Conservation (phyloP, 1,140 invertebrate species). For the Cryptotermes secundus region DNA sequence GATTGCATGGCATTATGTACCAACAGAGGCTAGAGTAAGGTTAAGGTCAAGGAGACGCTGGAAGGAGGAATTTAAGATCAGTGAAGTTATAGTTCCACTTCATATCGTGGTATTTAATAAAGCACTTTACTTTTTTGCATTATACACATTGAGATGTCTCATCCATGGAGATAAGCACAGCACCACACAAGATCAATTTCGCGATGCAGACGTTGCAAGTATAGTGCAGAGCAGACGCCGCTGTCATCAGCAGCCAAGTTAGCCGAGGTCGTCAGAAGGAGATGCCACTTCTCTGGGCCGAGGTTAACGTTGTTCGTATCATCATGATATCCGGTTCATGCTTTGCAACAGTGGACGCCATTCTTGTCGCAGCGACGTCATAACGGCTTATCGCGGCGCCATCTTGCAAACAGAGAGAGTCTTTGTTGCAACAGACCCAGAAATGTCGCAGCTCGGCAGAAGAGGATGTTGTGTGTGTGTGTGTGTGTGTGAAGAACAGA, state of each 20-base stretch:
- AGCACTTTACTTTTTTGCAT: no score
- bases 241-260: not conserved
- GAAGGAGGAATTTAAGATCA: no score
- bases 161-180: no score
- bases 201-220: not conserved
- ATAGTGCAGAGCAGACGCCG: not conserved
- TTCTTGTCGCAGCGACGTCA: slow-evolving; percentile 3
- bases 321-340: not conserved
- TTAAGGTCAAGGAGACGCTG: no score
- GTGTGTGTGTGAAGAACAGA: not conserved
- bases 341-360: not conserved
- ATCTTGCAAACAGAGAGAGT: not conserved
- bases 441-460: not conserved
- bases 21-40: no score
- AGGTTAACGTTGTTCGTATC: slow-evolving; percentile 6
- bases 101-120: no score
- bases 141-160: no score
- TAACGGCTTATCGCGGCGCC: not conserved
- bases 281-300: not conserved
- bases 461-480: not conserved
- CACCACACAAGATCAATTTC: no score
- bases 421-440: not conserved
- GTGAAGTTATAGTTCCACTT: no score
- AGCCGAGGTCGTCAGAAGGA: not conserved
- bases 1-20: no score